These are phyloP conservation scores for Jordanella pulchra DNA, from an alignment of 2,797 vertebrate species.

Conservation along the genomic window DNA sequence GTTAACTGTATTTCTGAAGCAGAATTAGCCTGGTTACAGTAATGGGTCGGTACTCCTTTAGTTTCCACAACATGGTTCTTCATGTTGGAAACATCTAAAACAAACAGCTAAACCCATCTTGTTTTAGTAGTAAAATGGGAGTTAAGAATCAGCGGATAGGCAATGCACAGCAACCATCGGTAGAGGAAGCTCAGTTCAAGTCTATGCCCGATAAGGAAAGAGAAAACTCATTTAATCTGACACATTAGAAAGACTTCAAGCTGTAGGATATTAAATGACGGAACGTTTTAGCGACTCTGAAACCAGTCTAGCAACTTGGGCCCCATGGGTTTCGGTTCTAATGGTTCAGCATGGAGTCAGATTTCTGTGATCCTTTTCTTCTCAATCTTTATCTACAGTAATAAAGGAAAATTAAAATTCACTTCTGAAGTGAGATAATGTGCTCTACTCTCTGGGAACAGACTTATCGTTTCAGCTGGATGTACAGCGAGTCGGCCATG, in stretches of 20 bases:
- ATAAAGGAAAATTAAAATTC: neutral
- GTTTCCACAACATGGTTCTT: neutral
- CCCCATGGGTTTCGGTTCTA: neutral
- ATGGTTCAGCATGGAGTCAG: neutral
- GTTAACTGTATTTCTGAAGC: neutral
- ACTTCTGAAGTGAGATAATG: slow-evolving; percentile 25
- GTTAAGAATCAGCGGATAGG: neutral
- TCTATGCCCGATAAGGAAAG: neutral
- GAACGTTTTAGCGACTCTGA: neutral
- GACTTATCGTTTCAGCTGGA: slow-evolving; percentile 78
- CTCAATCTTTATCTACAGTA: neutral
- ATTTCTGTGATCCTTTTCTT: neutral
- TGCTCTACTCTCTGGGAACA: slow-evolving; percentile 65
- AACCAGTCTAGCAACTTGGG: neutral
- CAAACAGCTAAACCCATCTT: neutral
- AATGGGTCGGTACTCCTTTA: neutral
- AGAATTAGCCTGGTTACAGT: neutral
- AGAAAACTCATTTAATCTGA: neutral
- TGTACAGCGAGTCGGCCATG: slow-evolving; percentile 52
- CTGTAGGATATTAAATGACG: neutral
- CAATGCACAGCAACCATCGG: neutral
- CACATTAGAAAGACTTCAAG: neutral
- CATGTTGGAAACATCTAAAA: neutral
- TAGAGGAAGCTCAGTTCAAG: too few relatives aligned
- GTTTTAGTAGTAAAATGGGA: neutral